These are phyloP conservation scores for Oasisia sp. DNA, from an alignment of 2,888 invertebrate species.

Conservation along the genomic window DNA sequence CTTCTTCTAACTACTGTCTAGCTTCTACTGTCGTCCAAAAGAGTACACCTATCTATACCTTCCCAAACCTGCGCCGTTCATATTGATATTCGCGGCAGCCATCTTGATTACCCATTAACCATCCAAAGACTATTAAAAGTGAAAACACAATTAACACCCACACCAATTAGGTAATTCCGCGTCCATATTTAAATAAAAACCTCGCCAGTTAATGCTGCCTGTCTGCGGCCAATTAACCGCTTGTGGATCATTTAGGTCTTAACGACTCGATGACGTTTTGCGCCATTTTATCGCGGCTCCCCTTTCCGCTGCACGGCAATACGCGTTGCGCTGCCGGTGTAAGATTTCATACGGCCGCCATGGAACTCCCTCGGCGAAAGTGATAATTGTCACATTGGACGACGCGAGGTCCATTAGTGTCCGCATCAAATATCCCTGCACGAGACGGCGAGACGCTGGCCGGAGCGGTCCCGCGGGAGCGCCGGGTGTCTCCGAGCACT, in stretches of 20 bases:
- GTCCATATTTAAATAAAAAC: slow-evolving; percentile 1
- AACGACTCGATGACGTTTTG: not conserved
- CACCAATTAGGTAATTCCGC: not conserved
- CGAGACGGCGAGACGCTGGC: not conserved
- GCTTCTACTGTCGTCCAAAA: too few species aligned
- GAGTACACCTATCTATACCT: too few species aligned
- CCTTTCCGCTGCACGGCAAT: not conserved
- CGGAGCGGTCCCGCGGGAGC: not conserved
- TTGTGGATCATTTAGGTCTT: not conserved
- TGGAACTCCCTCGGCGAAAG: not conserved
- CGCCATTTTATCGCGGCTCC: not conserved
- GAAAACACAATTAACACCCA: not conserved
- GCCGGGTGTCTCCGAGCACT: not conserved
- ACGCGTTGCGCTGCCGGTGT: not conserved
- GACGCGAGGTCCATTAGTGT: not conserved
- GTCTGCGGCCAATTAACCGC: not conserved
- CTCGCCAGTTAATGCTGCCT: not conserved
- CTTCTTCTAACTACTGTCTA: too few species aligned
- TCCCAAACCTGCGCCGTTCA: too few species aligned
- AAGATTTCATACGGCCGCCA: not conserved
- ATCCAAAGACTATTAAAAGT: not conserved
- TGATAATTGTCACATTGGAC: slow-evolving; percentile 17
- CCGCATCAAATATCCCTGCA: slow-evolving; percentile 6
- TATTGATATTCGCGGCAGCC: not conserved
- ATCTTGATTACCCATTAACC: not conserved